Percentiles rank a stretch among this genome's conserved stretches.
Conservation (phyloP, 2,888 invertebrate species). For the Aricia artaxerxes region DNA sequence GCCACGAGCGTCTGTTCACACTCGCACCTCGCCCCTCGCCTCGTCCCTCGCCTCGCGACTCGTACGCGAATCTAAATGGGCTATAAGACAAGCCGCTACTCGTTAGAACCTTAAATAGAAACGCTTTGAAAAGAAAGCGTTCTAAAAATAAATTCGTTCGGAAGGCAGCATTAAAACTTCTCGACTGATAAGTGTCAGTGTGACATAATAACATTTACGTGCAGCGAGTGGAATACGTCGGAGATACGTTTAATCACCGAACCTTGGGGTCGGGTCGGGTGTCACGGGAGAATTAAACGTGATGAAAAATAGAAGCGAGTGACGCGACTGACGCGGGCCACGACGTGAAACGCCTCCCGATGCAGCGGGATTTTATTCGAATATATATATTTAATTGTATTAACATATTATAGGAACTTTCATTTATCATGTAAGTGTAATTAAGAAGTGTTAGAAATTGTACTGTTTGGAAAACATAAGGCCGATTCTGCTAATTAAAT, state of each 20-base stretch:
- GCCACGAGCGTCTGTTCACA: no score
- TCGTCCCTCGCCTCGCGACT: no score
- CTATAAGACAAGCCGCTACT: background rate
- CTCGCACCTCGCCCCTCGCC: no score
- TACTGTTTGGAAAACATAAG: no score
- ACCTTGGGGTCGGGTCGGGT: constrained; percentile 34
- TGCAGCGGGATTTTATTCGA: constrained; percentile 28
- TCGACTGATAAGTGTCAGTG: constrained; percentile 25
- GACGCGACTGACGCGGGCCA: constrained; percentile 1
- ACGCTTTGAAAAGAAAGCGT: background rate
- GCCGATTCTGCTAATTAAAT: no score
- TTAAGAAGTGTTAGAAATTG: background rate
- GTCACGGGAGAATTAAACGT: constrained; percentile 35
- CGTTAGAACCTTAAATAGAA: background rate
- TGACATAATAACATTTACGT: constrained; percentile 27
- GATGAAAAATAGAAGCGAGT: constrained; percentile 35
- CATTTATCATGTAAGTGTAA: background rate
- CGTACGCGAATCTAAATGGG: no score
- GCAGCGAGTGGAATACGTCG: constrained; percentile 30
- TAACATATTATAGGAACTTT: background rate
- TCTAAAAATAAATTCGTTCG: background rate
- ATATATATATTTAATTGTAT: constrained; percentile 2
- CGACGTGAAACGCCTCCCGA: constrained; percentile 32
- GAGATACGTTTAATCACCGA: constrained; percentile 34
- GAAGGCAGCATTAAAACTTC: constrained; percentile 11